A percentile compares a stretch with the other conserved stretches of the same genome.
Conservation (phyloP, 2,113 vertebrate species). For the Machaerirhynchus nigripectus region DNA sequence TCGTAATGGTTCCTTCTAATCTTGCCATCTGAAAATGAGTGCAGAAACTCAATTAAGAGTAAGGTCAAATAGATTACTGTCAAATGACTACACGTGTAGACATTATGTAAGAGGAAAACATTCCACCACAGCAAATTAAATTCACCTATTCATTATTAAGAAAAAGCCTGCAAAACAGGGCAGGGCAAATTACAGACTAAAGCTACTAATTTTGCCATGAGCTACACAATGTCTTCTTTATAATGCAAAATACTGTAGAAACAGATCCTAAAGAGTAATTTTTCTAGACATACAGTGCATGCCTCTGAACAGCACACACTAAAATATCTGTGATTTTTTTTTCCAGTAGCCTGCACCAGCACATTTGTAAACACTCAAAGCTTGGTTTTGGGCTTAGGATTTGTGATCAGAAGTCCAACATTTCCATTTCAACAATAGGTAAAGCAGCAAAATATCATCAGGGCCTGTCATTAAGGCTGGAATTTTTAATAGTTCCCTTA, state of each 20-base stretch:
- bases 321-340: background rate
- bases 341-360: background rate
- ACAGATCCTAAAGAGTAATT: background rate
- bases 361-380: background rate
- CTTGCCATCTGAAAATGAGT: background rate
- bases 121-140: slow-evolving; percentile 14
- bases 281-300: background rate
- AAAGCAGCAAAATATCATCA: background rate
- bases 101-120: slow-evolving; percentile 36
- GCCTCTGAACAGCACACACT: background rate
- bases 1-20: background rate
- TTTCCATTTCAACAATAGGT: background rate
- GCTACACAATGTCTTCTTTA: slow-evolving; percentile 21
- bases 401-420: background rate
- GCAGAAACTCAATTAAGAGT: slow-evolving; percentile 9
- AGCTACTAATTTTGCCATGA: slow-evolving; percentile 22
- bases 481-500: background rate
- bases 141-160: slow-evolving; percentile 48
- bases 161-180: slow-evolving; percentile 11
- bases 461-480: background rate
- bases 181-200: slow-evolving; percentile 30
- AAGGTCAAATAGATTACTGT: background rate
- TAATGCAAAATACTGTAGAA: slow-evolving; percentile 36
- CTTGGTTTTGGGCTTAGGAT: background rate
- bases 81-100: slow-evolving; percentile 18